Conservation (phyloP, 2,888 invertebrate genomes). For the Lucinisca nassula region DNA sequence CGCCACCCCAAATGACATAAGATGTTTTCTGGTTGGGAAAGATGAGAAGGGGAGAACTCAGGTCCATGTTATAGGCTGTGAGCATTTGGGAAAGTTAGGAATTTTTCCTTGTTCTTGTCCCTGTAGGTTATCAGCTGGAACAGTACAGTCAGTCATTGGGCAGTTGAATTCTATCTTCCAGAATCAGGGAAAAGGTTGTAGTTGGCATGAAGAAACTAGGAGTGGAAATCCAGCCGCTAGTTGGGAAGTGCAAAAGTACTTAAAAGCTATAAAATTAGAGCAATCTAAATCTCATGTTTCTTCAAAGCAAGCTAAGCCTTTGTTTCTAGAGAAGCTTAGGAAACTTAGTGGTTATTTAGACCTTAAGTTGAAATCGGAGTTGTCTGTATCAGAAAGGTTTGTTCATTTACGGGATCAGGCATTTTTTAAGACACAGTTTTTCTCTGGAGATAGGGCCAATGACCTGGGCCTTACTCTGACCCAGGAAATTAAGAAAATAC, state of each 20-base stretch:
- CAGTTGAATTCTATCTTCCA: background rate
- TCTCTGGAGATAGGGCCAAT: constrained; percentile 9
- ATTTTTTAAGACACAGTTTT: background rate
- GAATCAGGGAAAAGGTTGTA: background rate
- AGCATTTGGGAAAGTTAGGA: background rate
- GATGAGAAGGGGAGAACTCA: constrained; percentile 10
- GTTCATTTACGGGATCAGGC: background rate
- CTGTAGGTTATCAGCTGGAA: background rate
- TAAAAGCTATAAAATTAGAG: background rate
- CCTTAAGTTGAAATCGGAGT: background rate
- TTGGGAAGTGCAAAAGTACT: background rate
- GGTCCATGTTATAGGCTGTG: background rate
- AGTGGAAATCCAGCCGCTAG: background rate
- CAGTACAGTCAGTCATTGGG: background rate
- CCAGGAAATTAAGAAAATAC: background rate
- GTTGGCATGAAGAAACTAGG: background rate
- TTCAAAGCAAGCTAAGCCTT: background rate
- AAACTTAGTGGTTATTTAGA: background rate
- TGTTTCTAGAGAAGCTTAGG: background rate
- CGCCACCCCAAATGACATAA: background rate
- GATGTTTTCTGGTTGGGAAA: constrained; percentile 18
- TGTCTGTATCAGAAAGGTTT: background rate
- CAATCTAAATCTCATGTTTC: background rate
- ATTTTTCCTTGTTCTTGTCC: constrained; percentile 3
- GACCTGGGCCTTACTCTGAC: background rate